Evolutionary conservation across 2,113 vertebrate genomes (phyloP).

Genomic region (Hypanus sabinus): DNA sequence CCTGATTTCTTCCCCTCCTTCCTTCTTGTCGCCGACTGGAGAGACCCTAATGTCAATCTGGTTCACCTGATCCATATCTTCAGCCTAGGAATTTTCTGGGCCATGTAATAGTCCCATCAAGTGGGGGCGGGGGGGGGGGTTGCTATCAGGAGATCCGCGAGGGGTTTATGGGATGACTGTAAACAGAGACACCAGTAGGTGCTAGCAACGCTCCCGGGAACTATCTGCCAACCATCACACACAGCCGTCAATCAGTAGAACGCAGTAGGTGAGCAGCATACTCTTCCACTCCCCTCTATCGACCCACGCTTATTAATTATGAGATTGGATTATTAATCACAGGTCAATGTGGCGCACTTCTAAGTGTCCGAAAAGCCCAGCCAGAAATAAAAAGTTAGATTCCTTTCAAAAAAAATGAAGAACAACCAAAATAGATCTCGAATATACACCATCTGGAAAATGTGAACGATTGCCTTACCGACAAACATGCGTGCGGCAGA

Average conservation of each 20-base stretch:
- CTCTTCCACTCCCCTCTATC: not conserved
- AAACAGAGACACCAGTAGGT: not conserved
- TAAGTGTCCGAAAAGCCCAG: not conserved
- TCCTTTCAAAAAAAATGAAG: not conserved
- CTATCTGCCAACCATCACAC: not conserved
- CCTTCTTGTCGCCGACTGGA: not conserved
- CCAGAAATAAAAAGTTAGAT: not conserved
- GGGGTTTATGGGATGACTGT: not conserved
- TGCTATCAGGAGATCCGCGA: not conserved
- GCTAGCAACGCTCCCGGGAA: not conserved
- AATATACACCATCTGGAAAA: not conserved
- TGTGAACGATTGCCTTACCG: not conserved
- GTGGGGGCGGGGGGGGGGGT: not conserved
- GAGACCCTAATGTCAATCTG: not conserved
- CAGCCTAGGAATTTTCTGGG: not conserved
- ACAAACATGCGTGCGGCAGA: not conserved
- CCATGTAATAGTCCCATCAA: not conserved
- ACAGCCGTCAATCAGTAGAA: not conserved
- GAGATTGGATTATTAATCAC: slow-evolving; percentile 22
- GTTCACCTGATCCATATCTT: not conserved
- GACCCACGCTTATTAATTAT: not conserved
- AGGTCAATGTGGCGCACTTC: not conserved
- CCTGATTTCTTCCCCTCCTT: not conserved
- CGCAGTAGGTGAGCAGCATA: not conserved
- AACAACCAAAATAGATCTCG: no score